Base-by-base conservation (phyloP, 1,140 invertebrate genomes). In the Samia ricini region DNA sequence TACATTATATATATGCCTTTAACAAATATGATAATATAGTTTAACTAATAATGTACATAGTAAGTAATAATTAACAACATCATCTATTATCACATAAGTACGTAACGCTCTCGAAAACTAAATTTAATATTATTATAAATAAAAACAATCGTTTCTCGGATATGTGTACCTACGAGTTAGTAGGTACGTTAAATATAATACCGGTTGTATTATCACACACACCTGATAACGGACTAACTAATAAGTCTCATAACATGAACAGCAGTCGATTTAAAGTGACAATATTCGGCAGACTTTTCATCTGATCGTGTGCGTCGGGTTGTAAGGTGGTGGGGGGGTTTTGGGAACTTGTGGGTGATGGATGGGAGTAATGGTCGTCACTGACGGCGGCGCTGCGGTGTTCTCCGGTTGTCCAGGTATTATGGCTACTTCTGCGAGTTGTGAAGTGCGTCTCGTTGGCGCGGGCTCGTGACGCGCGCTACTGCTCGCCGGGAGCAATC, bases 21-120 rank as follows among this genome's bases (percentile, higher is more conserved):
- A 71, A 69, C 62, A 71, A 66, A 76, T 64, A 42, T 42, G 8
- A 42, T 58, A 58, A 42, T 65, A 66, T 58, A 22, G 64, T 64
- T 71, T 70, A 58, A 70, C 62, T 73, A 72, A 72, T 77, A 86
- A 86, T 86, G 76, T 88, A 86, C 85, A 86, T 63, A 59, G 70
- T 68, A 77, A 73, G 73, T 77, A 80, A 78, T 79, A 81, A 79
- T 73, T 86, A 84, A 79, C 78, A 78, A 80, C 75, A 74, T 70
- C 82, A 36, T 51, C 78, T 88, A 88, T 81, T 89, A 89, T 89
- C 87, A 89, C 87, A 89, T 89, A 88, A 89, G 85, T 89, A 89
- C 85, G 74, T 82, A 76, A 84, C 83, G 74, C 72, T 74, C 66
- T 79, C 72, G 71, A 76, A 74, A 71, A 76, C 65, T 75, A 77